These are phyloP conservation scores for Synanthedon formicaeformis DNA, from an alignment of 2,888 invertebrate species.

Conservation along the genomic window DNA sequence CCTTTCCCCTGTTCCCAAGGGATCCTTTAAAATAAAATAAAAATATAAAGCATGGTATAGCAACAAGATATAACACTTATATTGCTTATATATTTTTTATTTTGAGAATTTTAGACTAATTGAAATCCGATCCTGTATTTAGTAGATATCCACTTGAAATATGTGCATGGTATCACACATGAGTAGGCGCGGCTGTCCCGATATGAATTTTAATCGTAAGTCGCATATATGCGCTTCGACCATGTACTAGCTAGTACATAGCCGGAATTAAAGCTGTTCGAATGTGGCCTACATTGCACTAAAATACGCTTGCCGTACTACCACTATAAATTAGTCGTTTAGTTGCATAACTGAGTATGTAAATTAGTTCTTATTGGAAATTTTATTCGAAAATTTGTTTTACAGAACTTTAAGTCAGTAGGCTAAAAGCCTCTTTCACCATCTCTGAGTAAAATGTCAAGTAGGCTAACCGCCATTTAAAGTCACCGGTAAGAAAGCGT, in stretches of 20 bases:
- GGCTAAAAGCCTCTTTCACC: too few species aligned
- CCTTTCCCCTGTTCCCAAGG: too few species aligned
- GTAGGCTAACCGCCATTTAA: too few species aligned
- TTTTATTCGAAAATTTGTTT: too few species aligned
- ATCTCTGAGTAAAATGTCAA: too few species aligned
- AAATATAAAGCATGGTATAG: too few species aligned
- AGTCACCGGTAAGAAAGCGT: too few species aligned
- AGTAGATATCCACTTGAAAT: slow-evolving; percentile 6
- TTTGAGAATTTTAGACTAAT: too few species aligned
- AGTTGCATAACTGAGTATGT: not conserved
- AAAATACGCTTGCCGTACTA: not conserved
- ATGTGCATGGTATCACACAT: slow-evolving; percentile 8
- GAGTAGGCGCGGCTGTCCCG: slow-evolving; percentile 42
- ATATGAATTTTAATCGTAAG: slow-evolving; percentile 50
- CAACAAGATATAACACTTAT: too few species aligned
- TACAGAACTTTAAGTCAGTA: too few species aligned
- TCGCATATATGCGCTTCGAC: slow-evolving; percentile 17
- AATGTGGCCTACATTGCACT: slow-evolving; percentile 41
- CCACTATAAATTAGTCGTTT: not conserved
- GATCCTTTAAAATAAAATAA: too few species aligned
- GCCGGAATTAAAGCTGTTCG: slow-evolving; percentile 10
- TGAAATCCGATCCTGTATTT: not conserved
- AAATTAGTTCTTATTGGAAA: not conserved
- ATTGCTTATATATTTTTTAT: too few species aligned
- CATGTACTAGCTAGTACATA: slow-evolving; percentile 4